Percentiles rank a stretch among this genome's conserved stretches.
phyloP scores from a whole-genome alignment of 1,140 invertebrate genomes.

The Ectropis grisescens region DNA sequence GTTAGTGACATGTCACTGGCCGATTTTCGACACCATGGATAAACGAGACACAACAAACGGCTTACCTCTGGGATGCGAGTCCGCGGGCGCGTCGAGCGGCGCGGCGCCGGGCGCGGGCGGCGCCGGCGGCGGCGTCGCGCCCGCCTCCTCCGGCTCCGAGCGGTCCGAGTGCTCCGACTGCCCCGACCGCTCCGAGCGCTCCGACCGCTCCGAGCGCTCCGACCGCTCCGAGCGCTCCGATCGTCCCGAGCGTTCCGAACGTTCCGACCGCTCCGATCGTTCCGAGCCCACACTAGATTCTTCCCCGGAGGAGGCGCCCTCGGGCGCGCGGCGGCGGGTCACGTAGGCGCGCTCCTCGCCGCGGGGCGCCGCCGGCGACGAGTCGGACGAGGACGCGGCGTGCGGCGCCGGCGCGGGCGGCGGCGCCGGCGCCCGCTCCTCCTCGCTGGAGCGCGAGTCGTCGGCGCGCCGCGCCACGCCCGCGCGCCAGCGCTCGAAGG shows the following conservation, averaged over 20 bases:
- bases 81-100: conserved; percentile 3
- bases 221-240: too few species aligned
- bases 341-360: conserved; percentile 2
- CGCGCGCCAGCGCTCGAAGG: conserved; percentile 36
- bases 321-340: background rate
- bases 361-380: conserved; percentile 2
- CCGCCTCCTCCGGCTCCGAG: conserved; percentile 9
- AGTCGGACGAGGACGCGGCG: too few species aligned
- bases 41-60: too few species aligned
- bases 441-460: conserved; percentile 29
- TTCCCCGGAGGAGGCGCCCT: background rate
- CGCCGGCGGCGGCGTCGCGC: conserved; percentile 6
- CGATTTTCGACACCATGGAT: too few species aligned
- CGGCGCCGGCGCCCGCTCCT: conserved; percentile 8
- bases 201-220: background rate
- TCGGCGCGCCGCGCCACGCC: conserved; percentile 22
- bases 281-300: too few species aligned
- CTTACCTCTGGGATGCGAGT: too few species aligned
- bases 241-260: too few species aligned
- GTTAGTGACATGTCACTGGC: too few species aligned
- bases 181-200: conserved; percentile 2
- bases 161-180: too few species aligned
- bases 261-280: too few species aligned
- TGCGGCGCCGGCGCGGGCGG: conserved; percentile 5
- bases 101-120: conserved; percentile 2